Percentiles rank a stretch among this genome's conserved stretches.
phyloP scores from a whole-genome alignment of 2,113 vertebrate species.

The Pycnonotus jocosus region DNA sequence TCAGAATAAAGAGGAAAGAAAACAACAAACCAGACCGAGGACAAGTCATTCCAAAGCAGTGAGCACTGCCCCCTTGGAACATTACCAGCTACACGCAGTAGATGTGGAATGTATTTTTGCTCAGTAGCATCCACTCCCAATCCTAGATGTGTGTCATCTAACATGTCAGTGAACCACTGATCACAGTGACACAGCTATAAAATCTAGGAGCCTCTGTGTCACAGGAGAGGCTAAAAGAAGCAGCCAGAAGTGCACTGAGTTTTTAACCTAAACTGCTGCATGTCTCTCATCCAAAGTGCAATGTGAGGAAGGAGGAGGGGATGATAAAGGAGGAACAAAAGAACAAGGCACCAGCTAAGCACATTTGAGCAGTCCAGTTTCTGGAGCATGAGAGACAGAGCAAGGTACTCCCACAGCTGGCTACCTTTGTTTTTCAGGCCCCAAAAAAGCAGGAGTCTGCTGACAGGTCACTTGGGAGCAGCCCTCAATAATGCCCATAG shows the following conservation, averaged over 20 bases:
- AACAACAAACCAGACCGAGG: background rate
- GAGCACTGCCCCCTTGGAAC: background rate
- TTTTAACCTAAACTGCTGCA: background rate
- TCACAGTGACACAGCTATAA: background rate
- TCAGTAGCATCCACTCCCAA: background rate
- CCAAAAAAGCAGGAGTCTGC: background rate
- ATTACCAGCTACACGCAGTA: background rate
- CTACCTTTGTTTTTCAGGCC: background rate
- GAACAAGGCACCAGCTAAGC: background rate
- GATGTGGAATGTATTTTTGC: constrained; percentile 38
- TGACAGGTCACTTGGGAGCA: background rate
- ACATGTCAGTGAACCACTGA: background rate
- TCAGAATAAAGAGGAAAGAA: background rate
- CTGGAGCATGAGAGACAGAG: background rate
- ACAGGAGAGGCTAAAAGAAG: background rate
- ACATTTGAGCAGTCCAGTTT: background rate
- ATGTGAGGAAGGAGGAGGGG: accelerated
- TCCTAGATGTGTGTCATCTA: constrained; percentile 6
- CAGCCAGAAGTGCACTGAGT: background rate
- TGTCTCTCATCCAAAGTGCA: background rate
- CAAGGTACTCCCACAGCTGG: background rate
- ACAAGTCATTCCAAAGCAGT: background rate
- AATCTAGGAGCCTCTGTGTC: background rate
- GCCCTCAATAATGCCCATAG: background rate
- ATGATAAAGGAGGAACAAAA: background rate